A percentile compares a stretch with the other conserved stretches of the same genome.
phyloP scores from a whole-genome alignment of 1,140 invertebrate genomes.

The Trichogramma pretiosum region DNA sequence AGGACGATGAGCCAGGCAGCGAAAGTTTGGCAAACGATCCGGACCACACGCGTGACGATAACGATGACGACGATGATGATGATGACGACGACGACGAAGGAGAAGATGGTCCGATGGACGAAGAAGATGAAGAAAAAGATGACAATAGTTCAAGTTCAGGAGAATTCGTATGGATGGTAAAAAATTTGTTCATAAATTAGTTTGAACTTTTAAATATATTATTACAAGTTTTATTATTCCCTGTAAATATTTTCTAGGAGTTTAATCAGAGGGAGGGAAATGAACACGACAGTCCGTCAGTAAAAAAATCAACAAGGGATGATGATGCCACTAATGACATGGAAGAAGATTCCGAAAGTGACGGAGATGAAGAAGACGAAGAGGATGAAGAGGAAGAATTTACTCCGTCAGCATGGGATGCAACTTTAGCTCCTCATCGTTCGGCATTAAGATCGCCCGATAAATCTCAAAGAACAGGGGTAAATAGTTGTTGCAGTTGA shows the following conservation, averaged over 20 bases:
- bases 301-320: too few species aligned
- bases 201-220: conserved; percentile 18
- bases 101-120: conserved; percentile 1
- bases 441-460: conserved; percentile 49
- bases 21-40: conserved; percentile 8
- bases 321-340: too few species aligned
- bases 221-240: conserved; percentile 13
- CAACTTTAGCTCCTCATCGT: conserved; percentile 46
- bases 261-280: too few species aligned
- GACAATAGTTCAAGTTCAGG: conserved; percentile 55
- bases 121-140: conserved; percentile 26
- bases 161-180: conserved; percentile 70
- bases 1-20: conserved; percentile 16
- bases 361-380: conserved; percentile 29
- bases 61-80: conserved; percentile 7
- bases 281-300: too few species aligned
- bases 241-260: neutral
- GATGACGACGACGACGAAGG: conserved; percentile 14
- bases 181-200: conserved; percentile 20
- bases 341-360: conserved; percentile 30
- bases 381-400: conserved; percentile 48
- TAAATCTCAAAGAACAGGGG: conserved; percentile 40
- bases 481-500: conserved; percentile 22
- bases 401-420: conserved; percentile 51
- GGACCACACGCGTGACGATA: conserved; percentile 12